Evolutionary conservation across 2,797 vertebrate genomes (phyloP).

Genomic region (Sitta carolinensis): DNA sequence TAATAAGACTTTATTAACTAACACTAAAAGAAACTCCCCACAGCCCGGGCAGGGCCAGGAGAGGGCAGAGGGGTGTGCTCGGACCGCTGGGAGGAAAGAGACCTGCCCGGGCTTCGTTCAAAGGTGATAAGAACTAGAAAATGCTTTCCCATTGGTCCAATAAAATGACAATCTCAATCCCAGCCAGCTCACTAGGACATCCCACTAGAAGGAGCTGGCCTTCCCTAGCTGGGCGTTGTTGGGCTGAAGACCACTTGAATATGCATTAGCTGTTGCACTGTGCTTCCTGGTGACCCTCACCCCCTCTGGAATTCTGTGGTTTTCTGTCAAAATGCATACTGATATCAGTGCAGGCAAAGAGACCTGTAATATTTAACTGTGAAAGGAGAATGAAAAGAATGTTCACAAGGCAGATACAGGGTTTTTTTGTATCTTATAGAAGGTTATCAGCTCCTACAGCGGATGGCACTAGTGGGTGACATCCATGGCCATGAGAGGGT

Average conservation of each 20-base stretch:
- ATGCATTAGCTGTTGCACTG: not conserved
- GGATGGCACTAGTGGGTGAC: not conserved
- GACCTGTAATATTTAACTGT: not conserved
- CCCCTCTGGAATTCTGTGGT: not conserved
- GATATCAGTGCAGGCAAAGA: not conserved
- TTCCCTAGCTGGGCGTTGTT: not conserved
- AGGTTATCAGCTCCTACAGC: not conserved
- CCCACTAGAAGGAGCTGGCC: not conserved
- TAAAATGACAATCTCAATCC: too few species aligned
- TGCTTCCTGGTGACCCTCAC: not conserved
- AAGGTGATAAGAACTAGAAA: too few species aligned
- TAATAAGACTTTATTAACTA: too few species aligned
- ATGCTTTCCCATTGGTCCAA: too few species aligned
- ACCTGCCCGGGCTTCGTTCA: too few species aligned
- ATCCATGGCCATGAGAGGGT: too few species aligned
- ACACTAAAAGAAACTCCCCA: too few species aligned
- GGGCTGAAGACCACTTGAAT: not conserved
- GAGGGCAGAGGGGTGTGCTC: too few species aligned
- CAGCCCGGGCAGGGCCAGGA: too few species aligned
- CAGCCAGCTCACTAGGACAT: too few species aligned
- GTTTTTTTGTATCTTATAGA: not conserved
- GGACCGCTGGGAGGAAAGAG: too few species aligned
- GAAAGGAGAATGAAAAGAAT: not conserved
- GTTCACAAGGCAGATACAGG: fast-evolving
- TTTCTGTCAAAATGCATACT: not conserved